A percentile compares a stretch with the other conserved stretches of the same genome.
Conservation (phyloP, 2,888 invertebrate genomes). For the Candidula unifasciata region DNA sequence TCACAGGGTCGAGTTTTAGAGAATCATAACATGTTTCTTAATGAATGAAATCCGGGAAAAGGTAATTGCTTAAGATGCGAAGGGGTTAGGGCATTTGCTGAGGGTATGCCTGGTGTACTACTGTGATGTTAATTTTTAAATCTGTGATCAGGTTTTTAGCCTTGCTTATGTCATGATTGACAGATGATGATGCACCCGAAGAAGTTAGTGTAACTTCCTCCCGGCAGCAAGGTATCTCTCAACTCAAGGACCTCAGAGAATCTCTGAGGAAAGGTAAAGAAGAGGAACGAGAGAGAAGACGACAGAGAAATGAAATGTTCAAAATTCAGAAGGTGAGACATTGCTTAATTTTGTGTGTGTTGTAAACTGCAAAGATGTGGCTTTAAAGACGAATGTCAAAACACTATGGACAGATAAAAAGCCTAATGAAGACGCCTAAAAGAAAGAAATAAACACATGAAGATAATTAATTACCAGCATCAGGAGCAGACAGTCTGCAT, state of each 20-base stretch:
- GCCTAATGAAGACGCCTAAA: too few relatives aligned
- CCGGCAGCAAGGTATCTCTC: background rate
- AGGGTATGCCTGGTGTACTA: background rate
- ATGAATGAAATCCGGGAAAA: background rate
- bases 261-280: conserved; percentile 12
- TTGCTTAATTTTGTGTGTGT: too few relatives aligned
- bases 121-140: background rate
- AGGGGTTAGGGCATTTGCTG: background rate
- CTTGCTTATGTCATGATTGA: background rate
- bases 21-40: background rate
- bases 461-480: too few relatives aligned
- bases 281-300: conserved; percentile 39
- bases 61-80: background rate
- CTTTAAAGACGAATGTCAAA: too few relatives aligned
- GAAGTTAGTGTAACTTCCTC: conserved; percentile 21
- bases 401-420: too few relatives aligned
- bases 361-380: too few relatives aligned
- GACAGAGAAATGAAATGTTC: conserved; percentile 48
- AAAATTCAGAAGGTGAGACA: conserved; percentile 44
- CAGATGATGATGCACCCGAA: conserved; percentile 42
- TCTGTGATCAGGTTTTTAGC: background rate
- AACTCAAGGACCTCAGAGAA: conserved; percentile 28
- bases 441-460: too few relatives aligned
- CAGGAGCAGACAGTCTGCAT: too few relatives aligned
- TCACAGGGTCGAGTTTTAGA: too few relatives aligned